These are phyloP conservation scores for Drosophila bunnanda DNA, from an alignment of 2,888 invertebrate species.

Conservation along the genomic window DNA sequence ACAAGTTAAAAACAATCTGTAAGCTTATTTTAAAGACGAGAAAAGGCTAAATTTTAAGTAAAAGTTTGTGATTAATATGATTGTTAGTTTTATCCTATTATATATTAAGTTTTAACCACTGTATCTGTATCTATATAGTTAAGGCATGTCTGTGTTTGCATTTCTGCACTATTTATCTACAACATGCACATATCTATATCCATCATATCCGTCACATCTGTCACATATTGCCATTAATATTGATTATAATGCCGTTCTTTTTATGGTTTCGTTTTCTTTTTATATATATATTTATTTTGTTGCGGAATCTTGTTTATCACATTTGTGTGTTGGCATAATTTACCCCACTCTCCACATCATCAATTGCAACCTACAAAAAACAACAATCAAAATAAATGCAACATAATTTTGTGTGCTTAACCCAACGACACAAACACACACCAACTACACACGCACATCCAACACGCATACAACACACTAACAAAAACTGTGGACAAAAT, in stretches of 20 bases:
- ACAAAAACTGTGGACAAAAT: slow-evolving; percentile 44
- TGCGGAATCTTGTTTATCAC: slow-evolving; percentile 53
- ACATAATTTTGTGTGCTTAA: slow-evolving; percentile 66
- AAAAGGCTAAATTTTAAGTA: not conserved
- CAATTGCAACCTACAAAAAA: slow-evolving; percentile 51
- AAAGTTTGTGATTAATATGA: not conserved
- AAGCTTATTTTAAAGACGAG: not conserved
- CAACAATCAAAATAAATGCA: slow-evolving; percentile 30
- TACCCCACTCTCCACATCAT: slow-evolving; percentile 36
- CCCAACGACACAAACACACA: slow-evolving; percentile 53
- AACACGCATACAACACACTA: slow-evolving; percentile 42
- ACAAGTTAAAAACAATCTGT: not conserved
- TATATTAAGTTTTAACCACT: slow-evolving; percentile 2
- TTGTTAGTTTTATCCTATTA: not conserved
- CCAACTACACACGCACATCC: slow-evolving; percentile 40
- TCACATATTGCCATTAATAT: slow-evolving; percentile 62
- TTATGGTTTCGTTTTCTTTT: slow-evolving; percentile 52
- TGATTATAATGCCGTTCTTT: slow-evolving; percentile 53
- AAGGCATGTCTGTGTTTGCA: slow-evolving; percentile 7
- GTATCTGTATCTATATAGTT: slow-evolving; percentile 1
- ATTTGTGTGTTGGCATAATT: slow-evolving; percentile 48
- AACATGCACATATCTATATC: slow-evolving; percentile 11
- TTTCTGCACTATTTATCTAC: slow-evolving; percentile 11
- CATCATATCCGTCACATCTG: slow-evolving; percentile 36
- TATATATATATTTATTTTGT: slow-evolving; percentile 36